A percentile compares a stretch with the other conserved stretches of the same genome.
These are phyloP conservation scores for Leptodactylus fallax DNA, from an alignment of 2,797 vertebrate genomes.

Conservation along the genomic window DNA sequence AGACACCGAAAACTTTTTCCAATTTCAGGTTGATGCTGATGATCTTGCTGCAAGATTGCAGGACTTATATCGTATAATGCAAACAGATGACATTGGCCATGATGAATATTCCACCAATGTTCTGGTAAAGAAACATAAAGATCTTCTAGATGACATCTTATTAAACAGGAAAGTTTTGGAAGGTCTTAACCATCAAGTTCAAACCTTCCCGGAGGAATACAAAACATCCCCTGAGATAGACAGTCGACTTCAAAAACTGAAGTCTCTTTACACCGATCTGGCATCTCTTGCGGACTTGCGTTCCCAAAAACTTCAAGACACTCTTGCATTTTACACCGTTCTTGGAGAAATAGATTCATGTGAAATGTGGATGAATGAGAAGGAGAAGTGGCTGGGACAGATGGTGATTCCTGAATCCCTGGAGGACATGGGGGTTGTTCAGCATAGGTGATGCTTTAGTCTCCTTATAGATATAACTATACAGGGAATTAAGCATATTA, in stretches of 20 bases:
- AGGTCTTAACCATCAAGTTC: slow-evolving; percentile 81
- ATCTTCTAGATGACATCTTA: slow-evolving; percentile 83
- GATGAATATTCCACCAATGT: slow-evolving; percentile 90
- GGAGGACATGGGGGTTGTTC: slow-evolving; percentile 93
- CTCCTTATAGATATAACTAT: background rate
- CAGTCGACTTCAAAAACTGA: slow-evolving; percentile 81
- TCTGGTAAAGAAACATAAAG: slow-evolving; percentile 85
- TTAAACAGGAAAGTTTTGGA: slow-evolving; percentile 83
- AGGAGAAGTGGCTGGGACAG: slow-evolving; percentile 92
- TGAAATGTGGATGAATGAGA: slow-evolving; percentile 95
- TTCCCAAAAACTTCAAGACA: slow-evolving; percentile 86
- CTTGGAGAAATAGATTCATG: slow-evolving; percentile 94
- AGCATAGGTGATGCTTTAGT: slow-evolving; percentile 84
- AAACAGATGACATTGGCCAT: slow-evolving; percentile 84
- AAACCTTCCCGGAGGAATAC: slow-evolving; percentile 86
- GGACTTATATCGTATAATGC: slow-evolving; percentile 84
- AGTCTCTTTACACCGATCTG: slow-evolving; percentile 85
- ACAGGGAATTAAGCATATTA: background rate
- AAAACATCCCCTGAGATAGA: slow-evolving; percentile 88
- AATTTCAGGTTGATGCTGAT: slow-evolving; percentile 92
- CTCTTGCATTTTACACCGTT: slow-evolving; percentile 89
- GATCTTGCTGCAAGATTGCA: slow-evolving; percentile 88
- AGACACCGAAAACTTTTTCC: slow-evolving; percentile 90
- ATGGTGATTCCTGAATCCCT: slow-evolving; percentile 89
- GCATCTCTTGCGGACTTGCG: slow-evolving; percentile 84